phyloP scores from a whole-genome alignment of 2,113 vertebrate species.

The Rhineura floridana region DNA sequence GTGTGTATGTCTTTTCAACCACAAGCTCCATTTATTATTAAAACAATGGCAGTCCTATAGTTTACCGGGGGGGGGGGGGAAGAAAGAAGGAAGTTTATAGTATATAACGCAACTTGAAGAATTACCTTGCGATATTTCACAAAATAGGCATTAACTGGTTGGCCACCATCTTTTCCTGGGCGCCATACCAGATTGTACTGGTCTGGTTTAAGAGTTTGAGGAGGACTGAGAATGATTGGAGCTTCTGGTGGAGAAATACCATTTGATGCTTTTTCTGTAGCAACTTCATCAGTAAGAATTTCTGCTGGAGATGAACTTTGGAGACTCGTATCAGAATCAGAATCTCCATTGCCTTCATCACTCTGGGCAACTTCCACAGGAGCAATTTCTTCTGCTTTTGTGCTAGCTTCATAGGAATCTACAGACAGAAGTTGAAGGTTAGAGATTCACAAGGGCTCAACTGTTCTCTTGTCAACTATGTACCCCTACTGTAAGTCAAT shows the following conservation, averaged over 20 bases:
- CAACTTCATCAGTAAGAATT: not conserved
- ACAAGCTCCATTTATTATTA: not conserved
- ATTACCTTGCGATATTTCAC: constrained; percentile 96
- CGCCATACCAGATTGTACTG: constrained; percentile 90
- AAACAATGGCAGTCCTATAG: not conserved
- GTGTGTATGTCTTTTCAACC: not conserved
- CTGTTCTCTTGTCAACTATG: not conserved
- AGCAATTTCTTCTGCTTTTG: constrained; percentile 37
- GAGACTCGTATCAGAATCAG: not conserved
- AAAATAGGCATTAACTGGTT: constrained; percentile 91
- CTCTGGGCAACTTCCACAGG: constrained; percentile 68
- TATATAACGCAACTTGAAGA: not conserved
- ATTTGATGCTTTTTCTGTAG: constrained; percentile 42
- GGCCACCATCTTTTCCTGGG: constrained; percentile 86
- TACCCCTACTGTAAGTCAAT: too few relatives aligned
- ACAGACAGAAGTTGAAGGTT: constrained; percentile 36
- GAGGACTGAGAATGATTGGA: constrained; percentile 95
- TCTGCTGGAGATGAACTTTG: not conserved
- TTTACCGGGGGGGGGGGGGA: too few relatives aligned
- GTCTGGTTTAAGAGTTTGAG: constrained; percentile 89
- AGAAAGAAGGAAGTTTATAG: not conserved
- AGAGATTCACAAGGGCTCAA: not conserved
- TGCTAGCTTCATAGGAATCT: constrained; percentile 72
- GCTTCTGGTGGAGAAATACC: constrained; percentile 83
- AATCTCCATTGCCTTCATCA: constrained; percentile 67